Evolutionary conservation across 2,797 vertebrate genomes (phyloP).

Genomic region (Rhinella marina): DNA sequence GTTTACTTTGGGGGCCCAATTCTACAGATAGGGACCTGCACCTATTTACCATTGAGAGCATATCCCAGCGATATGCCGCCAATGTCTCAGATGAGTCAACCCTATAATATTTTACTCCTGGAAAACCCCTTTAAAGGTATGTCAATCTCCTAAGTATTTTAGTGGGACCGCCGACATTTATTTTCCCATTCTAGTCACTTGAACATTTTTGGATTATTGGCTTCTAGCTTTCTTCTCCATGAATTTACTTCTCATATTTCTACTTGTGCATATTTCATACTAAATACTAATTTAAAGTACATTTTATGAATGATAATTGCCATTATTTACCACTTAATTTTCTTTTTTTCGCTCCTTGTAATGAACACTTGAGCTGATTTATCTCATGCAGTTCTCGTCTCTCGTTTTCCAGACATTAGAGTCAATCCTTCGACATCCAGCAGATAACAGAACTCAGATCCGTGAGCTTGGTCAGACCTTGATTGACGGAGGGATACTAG

Average conservation of each 20-base stretch:
- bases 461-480: constrained; percentile 95
- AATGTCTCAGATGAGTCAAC: too few relatives aligned
- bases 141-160: too few relatives aligned
- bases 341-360: not conserved
- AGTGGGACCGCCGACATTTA: not conserved
- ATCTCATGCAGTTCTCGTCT: not conserved
- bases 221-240: not conserved
- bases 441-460: constrained; percentile 97
- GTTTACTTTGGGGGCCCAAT: too few relatives aligned
- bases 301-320: not conserved
- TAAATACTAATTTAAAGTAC: not conserved
- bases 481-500: constrained; percentile 95
- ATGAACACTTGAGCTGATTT: not conserved
- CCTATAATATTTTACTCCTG: too few relatives aligned
- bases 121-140: too few relatives aligned
- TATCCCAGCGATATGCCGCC: too few relatives aligned
- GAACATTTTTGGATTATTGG: not conserved
- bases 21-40: too few relatives aligned
- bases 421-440: constrained; percentile 89
- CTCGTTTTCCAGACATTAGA: constrained; percentile 78
- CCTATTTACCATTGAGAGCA: too few relatives aligned
- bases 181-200: not conserved
- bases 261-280: not conserved
- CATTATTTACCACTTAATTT: not conserved
- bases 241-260: not conserved